Percentiles rank a stretch among this genome's conserved stretches.
These are phyloP conservation scores for crab-eating macaque (Macaca fascicularis) DNA, from an alignment of 2,113 vertebrate species.

Conservation along the genomic window DNA sequence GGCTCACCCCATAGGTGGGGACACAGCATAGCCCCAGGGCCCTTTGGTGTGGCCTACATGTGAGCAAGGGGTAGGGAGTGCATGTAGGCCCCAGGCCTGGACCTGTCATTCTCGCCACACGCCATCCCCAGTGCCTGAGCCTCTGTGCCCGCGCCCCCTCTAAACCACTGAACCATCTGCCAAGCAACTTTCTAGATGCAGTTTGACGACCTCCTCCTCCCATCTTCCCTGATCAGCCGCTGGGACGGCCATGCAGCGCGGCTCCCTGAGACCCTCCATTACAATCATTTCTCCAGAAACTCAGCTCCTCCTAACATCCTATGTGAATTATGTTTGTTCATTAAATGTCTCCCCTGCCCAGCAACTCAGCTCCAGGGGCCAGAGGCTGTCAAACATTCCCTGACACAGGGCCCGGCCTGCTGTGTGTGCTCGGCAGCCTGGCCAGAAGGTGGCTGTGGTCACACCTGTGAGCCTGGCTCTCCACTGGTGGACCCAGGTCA, in stretches of 20 bases:
- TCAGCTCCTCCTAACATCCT: neutral
- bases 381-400: neutral
- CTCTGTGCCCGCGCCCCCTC: neutral
- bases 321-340: too few relatives aligned
- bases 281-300: neutral
- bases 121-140: too few relatives aligned
- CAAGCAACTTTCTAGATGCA: neutral
- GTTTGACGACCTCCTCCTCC: neutral
- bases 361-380: neutral
- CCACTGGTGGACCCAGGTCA: neutral
- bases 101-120: neutral
- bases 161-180: neutral
- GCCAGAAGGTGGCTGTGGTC: neutral
- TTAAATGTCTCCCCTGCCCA: neutral
- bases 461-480: neutral
- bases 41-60: too few relatives aligned
- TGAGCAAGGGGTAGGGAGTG: too few relatives aligned
- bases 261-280: neutral
- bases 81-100: too few relatives aligned
- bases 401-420: too few relatives aligned
- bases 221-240: neutral
- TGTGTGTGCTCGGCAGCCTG: rapidly evolving
- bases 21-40: neutral
- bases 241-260: neutral
- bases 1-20: neutral